phyloP scores from a whole-genome alignment of 2,888 invertebrate genomes.

The Biston betularia region DNA sequence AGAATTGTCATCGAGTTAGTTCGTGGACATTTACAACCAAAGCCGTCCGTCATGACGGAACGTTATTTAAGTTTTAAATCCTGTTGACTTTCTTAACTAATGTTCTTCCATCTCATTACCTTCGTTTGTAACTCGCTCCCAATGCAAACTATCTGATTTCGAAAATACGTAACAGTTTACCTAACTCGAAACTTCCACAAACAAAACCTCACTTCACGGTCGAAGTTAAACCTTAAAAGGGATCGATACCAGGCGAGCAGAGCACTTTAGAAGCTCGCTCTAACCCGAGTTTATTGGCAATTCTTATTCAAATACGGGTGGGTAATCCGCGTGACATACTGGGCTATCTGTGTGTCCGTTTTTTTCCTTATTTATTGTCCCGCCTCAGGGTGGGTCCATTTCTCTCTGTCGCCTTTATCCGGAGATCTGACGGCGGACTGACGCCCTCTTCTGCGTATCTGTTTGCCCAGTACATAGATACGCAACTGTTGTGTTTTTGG shows the following conservation, averaged over 20 bases:
- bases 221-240: conserved; percentile 52
- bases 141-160: conserved; percentile 20
- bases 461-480: conserved; percentile 61
- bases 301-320: conserved; percentile 82
- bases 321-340: conserved; percentile 80
- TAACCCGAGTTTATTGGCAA: conserved; percentile 77
- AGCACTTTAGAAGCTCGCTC: conserved; percentile 66
- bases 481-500: conserved; percentile 29
- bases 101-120: not conserved
- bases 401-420: conserved; percentile 83
- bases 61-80: no score
- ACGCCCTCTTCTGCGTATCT: conserved; percentile 72
- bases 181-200: conserved; percentile 39
- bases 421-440: conserved; percentile 78
- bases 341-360: conserved; percentile 76
- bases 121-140: not conserved
- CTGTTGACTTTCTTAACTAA: not conserved
- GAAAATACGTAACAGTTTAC: conserved; percentile 23
- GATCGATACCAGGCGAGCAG: conserved; percentile 72
- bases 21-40: no score
- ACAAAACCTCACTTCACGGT: conserved; percentile 41
- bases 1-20: no score
- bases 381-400: conserved; percentile 73
- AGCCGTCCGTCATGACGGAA: no score
- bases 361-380: conserved; percentile 78